A percentile compares a stretch with the other conserved stretches of the same genome.
phyloP scores from a whole-genome alignment of 1,140 invertebrate genomes.

The Macrobrachium nipponense region DNA sequence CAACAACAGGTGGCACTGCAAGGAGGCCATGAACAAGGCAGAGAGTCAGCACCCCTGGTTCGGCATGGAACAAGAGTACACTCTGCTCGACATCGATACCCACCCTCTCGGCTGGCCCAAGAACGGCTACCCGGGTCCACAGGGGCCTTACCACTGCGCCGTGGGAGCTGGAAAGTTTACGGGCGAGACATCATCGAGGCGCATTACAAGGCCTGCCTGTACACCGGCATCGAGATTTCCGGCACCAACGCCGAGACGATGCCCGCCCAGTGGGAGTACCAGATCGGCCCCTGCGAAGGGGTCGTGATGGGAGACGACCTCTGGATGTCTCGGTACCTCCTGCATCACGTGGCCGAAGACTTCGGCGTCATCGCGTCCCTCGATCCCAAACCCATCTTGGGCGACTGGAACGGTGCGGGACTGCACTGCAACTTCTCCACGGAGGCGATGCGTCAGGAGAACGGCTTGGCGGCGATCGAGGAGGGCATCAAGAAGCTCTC shows the following conservation, averaged over 20 bases:
- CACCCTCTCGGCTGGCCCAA: slow-evolving; percentile 12
- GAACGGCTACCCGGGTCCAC: slow-evolving; percentile 8
- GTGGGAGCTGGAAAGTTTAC: background rate
- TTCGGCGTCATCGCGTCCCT: background rate
- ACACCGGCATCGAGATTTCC: background rate
- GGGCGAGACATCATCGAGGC: background rate
- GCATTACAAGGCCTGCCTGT: background rate
- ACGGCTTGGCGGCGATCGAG: background rate
- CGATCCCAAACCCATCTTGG: background rate
- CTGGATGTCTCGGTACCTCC: slow-evolving; percentile 1
- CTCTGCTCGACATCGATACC: background rate
- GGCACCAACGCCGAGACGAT: slow-evolving; percentile 6
- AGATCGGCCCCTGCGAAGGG: background rate
- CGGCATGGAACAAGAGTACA: slow-evolving; percentile 14
- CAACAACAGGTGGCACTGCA: background rate
- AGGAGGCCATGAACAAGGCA: background rate
- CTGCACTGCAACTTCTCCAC: slow-evolving; percentile 11
- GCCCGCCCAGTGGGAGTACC: slow-evolving; percentile 16
- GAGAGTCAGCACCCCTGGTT: slow-evolving; percentile 5
- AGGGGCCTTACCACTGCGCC: slow-evolving; percentile 10
- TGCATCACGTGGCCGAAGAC: slow-evolving; percentile 9
- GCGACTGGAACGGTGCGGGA: slow-evolving; percentile 8
- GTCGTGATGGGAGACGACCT: slow-evolving; percentile 4
- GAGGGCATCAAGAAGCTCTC: background rate
- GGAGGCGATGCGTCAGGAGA: background rate